Evolutionary conservation across 1,140 invertebrate species (phyloP).

Genomic region (Euura saliciscinereae): DNA sequence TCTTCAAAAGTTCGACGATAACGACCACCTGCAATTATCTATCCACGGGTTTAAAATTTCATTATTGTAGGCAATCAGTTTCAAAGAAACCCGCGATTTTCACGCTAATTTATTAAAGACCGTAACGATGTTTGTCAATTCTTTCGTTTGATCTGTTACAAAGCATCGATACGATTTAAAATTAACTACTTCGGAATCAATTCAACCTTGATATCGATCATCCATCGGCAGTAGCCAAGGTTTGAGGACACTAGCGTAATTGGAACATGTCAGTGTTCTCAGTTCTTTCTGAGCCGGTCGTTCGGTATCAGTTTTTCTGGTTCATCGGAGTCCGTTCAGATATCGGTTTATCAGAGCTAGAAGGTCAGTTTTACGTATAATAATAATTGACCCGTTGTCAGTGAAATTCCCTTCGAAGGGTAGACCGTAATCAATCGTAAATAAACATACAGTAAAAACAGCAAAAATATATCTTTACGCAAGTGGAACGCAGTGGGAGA

Average conservation of each 20-base stretch:
- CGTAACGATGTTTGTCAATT: too few species aligned
- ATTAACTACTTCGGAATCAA: constrained; percentile 2
- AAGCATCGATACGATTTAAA: not conserved
- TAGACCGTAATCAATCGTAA: too few species aligned
- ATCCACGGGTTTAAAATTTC: not conserved
- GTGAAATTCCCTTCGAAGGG: too few species aligned
- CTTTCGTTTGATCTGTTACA: not conserved
- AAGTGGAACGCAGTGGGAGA: not conserved
- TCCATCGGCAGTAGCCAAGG: not conserved
- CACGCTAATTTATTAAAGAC: not conserved
- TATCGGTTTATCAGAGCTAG: too few species aligned
- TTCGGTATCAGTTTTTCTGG: too few species aligned
- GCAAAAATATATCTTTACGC: not conserved
- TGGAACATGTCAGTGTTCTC: not conserved
- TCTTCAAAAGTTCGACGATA: not conserved
- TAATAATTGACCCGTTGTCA: not conserved
- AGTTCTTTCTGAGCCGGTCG: too few species aligned
- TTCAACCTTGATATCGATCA: not conserved
- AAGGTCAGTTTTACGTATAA: too few species aligned
- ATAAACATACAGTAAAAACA: too few species aligned
- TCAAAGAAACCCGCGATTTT: not conserved
- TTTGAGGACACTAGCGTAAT: not conserved
- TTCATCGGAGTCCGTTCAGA: too few species aligned
- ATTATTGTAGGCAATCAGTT: too few species aligned
- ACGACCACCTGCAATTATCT: not conserved